Evolutionary conservation across 1,140 invertebrate species (phyloP).

Genomic region (Reticulitermes speratus): DNA sequence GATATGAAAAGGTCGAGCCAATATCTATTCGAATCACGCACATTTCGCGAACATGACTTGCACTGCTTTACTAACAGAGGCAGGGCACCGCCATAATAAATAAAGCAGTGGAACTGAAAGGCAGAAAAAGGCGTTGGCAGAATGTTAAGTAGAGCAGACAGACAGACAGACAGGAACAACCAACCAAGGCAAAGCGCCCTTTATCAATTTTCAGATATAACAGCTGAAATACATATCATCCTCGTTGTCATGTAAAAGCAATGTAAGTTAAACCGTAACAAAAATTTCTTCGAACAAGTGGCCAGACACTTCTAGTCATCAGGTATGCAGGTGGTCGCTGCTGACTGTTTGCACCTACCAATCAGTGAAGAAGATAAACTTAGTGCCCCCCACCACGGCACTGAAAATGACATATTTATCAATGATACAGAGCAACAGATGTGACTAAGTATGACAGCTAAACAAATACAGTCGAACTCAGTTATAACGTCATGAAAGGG

Average conservation of each 20-base stretch:
- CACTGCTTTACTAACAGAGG: neutral
- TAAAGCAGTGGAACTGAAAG: slow-evolving; percentile 15
- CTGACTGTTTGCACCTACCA: too few species aligned
- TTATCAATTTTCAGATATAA: slow-evolving; percentile 3
- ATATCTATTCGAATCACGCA: slow-evolving; percentile 16
- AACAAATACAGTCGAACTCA: too few species aligned
- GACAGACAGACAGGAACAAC: neutral
- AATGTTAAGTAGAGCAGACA: neutral
- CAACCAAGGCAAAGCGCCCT: neutral
- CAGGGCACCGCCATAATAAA: neutral
- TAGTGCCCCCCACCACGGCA: too few species aligned
- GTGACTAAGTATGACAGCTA: too few species aligned
- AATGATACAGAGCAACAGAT: too few species aligned
- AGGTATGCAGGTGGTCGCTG: too few species aligned
- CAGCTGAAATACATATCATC: slow-evolving; percentile 7
- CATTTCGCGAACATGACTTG: neutral
- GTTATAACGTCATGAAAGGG: too few species aligned
- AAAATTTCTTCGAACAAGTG: too few species aligned
- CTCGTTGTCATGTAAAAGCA: neutral
- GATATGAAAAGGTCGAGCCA: neutral
- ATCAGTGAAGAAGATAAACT: too few species aligned
- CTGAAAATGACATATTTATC: too few species aligned
- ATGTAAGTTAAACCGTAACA: neutral
- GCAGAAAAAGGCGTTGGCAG: neutral
- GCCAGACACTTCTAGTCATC: too few species aligned